Base-by-base conservation (phyloP, 2,113 vertebrate genomes). In the Corythornis cristatus region DNA sequence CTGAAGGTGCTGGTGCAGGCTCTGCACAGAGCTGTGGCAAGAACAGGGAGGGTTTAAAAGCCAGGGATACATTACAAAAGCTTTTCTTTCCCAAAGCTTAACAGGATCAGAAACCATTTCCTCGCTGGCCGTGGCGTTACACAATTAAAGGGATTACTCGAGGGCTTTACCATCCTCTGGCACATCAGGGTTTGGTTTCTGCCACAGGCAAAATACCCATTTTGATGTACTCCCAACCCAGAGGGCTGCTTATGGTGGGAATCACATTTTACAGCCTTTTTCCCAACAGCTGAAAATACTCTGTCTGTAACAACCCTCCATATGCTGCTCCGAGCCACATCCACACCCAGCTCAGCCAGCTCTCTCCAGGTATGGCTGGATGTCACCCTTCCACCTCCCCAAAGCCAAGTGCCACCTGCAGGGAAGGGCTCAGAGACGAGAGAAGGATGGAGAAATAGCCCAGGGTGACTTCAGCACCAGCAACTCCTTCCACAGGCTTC, bases 261-360 rank as follows among this genome's bases (percentile, higher is more conserved):
- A 90, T 57, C 8, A 3, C 2, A 11, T 93, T 96, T 96, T 90
- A 96, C 60, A 86, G 75, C 71, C 28, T 94, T 89, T 95, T 86
- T 23, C 81, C 86, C 93, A 93, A 61, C 87, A 94, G 91, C 89
- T 91, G 87, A 89, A 87, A 86, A 57, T 5, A 6, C 54, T 93
- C 75, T 8, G 43, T 40, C 58, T 82, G 58, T 20, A 68, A 71
- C 15, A 28, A 61, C 14, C 29, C 42, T 79, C 42, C 82, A 26
- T 0, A 3, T 51, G 78, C 67, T 70, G 87, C 67, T 60, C 61
- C 33, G 4, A 15, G 42, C 21, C 43, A 20, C 31, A 56, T 5
- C 28, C 3, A 0, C 33, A 53, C 20, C 75, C 71, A 1, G 35
- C 71, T 31, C 2, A 43, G 43, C 48, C 76, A 4, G 35, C 2